Evolutionary conservation across 2,888 invertebrate genomes (phyloP).

Genomic region (Alviniconcha strummeri): DNA sequence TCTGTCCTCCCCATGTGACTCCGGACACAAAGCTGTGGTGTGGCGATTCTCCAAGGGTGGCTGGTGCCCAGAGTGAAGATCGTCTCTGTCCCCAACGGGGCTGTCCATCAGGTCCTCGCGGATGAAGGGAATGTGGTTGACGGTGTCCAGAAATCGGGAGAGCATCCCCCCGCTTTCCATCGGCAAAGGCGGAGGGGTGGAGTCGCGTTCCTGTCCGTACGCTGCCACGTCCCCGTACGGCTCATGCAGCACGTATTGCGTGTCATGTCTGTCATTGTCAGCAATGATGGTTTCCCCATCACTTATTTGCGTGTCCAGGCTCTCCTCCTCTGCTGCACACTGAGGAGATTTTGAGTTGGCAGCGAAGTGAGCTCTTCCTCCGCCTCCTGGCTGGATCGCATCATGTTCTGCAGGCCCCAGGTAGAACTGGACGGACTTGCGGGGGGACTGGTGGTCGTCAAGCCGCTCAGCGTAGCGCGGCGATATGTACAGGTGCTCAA

Average conservation of each 20-base stretch:
- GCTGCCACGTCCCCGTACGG: slow-evolving; percentile 32
- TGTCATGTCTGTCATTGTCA: background rate
- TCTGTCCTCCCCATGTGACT: background rate
- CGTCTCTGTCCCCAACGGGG: slow-evolving; percentile 27
- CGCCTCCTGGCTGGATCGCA: background rate
- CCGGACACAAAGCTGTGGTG: too few relatives aligned
- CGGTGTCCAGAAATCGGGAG: slow-evolving; percentile 42
- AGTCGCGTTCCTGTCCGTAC: slow-evolving; percentile 39
- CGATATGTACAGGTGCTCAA: slow-evolving; percentile 41
- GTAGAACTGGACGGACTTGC: slow-evolving; percentile 32
- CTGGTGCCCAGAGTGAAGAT: background rate
- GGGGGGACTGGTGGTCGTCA: background rate
- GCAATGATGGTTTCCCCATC: slow-evolving; percentile 25
- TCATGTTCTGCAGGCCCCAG: slow-evolving; percentile 27
- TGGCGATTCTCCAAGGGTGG: background rate
- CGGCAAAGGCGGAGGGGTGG: slow-evolving; percentile 30
- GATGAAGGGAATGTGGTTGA: slow-evolving; percentile 35
- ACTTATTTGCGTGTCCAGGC: slow-evolving; percentile 26
- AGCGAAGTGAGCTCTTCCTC: background rate
- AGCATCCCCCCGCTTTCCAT: slow-evolving; percentile 44
- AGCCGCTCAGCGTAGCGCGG: slow-evolving; percentile 33
- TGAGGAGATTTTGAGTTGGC: background rate
- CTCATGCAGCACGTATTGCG: slow-evolving; percentile 30
- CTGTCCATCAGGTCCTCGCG: slow-evolving; percentile 34
- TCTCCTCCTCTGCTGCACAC: background rate